Conservation (phyloP, 23 tunicate genomes). For the Trididemnum nubilum region DNA sequence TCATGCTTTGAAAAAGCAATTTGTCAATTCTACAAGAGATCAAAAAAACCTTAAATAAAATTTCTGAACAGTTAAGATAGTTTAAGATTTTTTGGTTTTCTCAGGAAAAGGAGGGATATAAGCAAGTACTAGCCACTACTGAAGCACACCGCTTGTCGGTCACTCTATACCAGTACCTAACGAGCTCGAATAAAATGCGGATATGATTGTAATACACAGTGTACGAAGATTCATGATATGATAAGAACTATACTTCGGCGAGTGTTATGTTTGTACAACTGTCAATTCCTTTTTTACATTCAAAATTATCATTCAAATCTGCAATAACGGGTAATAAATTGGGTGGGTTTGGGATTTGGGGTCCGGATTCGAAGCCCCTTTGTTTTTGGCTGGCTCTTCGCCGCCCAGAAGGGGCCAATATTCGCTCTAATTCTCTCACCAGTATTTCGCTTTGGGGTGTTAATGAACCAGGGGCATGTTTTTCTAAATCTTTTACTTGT, state of each 20-base stretch:
- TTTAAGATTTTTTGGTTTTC: too few relatives aligned
- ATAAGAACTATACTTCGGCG: conserved; percentile 22
- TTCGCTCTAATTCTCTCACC: conserved; percentile 61
- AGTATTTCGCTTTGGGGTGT: conserved; percentile 76
- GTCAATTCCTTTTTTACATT: conserved; percentile 46
- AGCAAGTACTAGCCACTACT: too few relatives aligned
- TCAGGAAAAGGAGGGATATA: too few relatives aligned
- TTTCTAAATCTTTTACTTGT: not conserved
- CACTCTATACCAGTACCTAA: too few relatives aligned
- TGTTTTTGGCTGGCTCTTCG: conserved; percentile 24
- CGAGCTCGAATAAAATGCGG: too few relatives aligned
- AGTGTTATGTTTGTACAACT: conserved; percentile 39
- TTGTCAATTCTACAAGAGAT: too few relatives aligned
- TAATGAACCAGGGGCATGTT: conserved; percentile 51
- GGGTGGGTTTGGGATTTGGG: conserved; percentile 10
- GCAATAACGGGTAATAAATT: conserved; percentile 44
- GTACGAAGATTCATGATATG: not conserved
- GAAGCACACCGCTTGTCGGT: too few relatives aligned
- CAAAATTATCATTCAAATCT: conserved; percentile 41
- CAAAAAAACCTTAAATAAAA: too few relatives aligned
- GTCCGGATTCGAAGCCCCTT: not conserved
- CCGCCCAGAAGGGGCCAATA: conserved; percentile 62
- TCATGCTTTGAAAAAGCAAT: too few relatives aligned
- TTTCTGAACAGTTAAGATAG: too few relatives aligned
- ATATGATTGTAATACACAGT: not conserved